phyloP scores from a whole-genome alignment of 2,113 vertebrate genomes.

The Mesitornis unicolor region DNA sequence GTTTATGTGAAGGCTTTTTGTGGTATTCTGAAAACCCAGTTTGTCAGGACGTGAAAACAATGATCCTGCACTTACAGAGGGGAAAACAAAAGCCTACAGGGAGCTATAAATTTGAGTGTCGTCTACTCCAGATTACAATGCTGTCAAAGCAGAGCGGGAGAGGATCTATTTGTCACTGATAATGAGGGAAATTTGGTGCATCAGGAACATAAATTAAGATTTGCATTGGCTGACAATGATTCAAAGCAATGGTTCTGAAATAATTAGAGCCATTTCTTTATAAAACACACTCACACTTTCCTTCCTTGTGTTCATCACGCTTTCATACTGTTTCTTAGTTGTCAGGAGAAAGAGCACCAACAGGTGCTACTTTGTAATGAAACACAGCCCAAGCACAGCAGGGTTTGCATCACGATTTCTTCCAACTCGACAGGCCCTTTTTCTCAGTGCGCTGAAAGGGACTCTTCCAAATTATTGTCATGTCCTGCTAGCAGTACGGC shows the following conservation, averaged over 20 bases:
- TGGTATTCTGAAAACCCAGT: background rate
- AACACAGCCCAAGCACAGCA: background rate
- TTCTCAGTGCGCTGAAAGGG: background rate
- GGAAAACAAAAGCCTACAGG: background rate
- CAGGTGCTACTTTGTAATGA: background rate
- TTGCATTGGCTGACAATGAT: background rate
- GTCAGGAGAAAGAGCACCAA: background rate
- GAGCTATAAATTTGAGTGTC: background rate
- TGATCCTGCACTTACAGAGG: background rate
- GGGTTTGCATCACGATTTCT: background rate
- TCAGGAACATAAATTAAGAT: background rate
- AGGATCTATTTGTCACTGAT: background rate
- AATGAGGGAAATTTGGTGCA: background rate
- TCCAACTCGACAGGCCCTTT: background rate
- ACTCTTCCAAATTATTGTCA: background rate
- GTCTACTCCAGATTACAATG: background rate
- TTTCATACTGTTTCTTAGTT: background rate
- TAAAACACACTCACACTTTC: background rate
- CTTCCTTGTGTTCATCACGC: background rate
- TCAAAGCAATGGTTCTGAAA: background rate
- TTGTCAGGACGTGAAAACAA: background rate
- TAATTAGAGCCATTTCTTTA: background rate
- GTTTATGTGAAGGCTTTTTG: background rate
- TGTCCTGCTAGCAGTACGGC: slow-evolving; percentile 6
- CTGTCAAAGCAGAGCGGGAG: background rate